Evolutionary conservation across 2,888 invertebrate genomes (phyloP).

Genomic region (Sesia apiformis): DNA sequence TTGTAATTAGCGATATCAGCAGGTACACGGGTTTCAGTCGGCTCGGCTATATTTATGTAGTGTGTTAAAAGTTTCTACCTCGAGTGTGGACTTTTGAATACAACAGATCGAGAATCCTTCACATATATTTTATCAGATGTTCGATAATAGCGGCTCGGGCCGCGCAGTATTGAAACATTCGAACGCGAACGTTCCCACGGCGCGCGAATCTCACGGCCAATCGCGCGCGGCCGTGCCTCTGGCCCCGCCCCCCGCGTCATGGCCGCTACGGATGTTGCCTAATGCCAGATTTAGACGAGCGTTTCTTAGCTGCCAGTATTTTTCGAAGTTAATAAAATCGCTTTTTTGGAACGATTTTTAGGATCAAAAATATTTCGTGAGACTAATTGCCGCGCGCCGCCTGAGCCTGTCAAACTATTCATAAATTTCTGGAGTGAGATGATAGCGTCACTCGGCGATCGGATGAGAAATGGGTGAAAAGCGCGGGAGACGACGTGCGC

Average conservation of each 20-base stretch:
- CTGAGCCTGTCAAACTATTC: slow-evolving; percentile 9
- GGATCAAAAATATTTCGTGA: slow-evolving; percentile 2
- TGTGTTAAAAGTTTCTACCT: not conserved
- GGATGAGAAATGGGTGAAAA: slow-evolving; percentile 36
- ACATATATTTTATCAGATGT: not conserved
- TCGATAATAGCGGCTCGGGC: slow-evolving; percentile 10
- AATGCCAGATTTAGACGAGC: slow-evolving; percentile 62
- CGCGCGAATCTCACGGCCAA: slow-evolving; percentile 55
- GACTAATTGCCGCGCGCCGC: slow-evolving; percentile 21
- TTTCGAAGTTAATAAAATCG: slow-evolving; percentile 8
- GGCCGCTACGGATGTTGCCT: slow-evolving; percentile 54
- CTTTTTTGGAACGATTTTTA: not conserved
- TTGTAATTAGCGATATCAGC: not conserved
- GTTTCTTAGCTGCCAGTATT: slow-evolving; percentile 30
- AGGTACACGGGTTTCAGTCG: not conserved
- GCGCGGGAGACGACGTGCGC: slow-evolving; percentile 24
- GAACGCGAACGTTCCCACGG: slow-evolving; percentile 32
- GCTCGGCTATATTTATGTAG: too few species aligned
- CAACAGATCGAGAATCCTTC: not conserved
- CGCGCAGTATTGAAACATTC: slow-evolving; percentile 32
- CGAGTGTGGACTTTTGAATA: not conserved
- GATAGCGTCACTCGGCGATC: slow-evolving; percentile 17
- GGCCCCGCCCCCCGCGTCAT: slow-evolving; percentile 61
- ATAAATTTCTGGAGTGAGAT: slow-evolving; percentile 11
- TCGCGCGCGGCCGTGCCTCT: slow-evolving; percentile 35